Evolutionary conservation across 2,888 invertebrate species (phyloP), one percentile per base, ranked within the genome.

Genomic region (Mythimna ferrago): DNA sequence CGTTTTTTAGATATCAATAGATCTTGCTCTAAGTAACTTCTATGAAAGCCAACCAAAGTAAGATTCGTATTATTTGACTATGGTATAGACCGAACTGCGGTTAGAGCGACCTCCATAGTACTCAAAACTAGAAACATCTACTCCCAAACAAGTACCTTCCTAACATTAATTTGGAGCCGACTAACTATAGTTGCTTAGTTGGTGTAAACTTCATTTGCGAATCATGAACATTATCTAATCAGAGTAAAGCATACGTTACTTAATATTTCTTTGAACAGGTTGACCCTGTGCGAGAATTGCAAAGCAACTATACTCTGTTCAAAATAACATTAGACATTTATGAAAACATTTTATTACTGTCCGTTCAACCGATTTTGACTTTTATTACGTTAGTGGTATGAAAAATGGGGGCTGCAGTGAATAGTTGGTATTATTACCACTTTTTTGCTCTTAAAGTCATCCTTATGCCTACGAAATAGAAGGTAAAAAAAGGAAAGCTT

Each of bases 151-250:
- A 56, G 41, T 32, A 44, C 26, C 35, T 60, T 57, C 14, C 9
- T 56, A 65, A n/a, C 65, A 66, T 48, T n/a, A 65, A 65, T 61
- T 51, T 41, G 11, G 38, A 41, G 58, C 44, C 44, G 78, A 65
- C 21, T 19, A 38, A 68, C 65, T 62, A 26, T 26, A 11, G 32
- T 54, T 66, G 74, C 65, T 66, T 35, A 38, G 53, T 65, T 68
- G 38, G 11, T 32, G 32, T 51, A 78, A 69, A 74, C 48, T 58
- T 41, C 19, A 65, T 78, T 73, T 57, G 53, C 5, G 51, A 70
- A 53, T 69, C 62, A 63, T 79, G 80, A 79, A 79, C 70, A 73
- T 32, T 1, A 26, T 26, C n/a, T 68, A 53, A 78, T 61, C 21
- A 21, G 6, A 48, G 38, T 35, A 26, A 32, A n/a, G 16, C 38